phyloP scores from a whole-genome alignment of 2,888 invertebrate genomes.

The Oscheius sp. region DNA sequence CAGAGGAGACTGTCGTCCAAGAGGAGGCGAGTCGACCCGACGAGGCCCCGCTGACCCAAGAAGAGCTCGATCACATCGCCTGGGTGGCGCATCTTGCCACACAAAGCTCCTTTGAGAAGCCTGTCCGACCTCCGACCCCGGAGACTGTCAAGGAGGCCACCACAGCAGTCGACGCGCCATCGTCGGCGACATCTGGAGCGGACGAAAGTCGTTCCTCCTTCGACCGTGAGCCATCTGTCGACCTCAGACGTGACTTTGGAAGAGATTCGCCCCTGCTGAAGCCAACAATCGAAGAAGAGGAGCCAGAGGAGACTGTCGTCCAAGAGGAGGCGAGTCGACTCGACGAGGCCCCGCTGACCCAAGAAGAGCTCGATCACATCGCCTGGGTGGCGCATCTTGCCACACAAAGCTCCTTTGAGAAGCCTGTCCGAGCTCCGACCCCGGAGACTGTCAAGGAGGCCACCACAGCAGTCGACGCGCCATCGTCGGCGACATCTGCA shows the following conservation, averaged over 20 bases:
- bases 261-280: conserved; percentile 25
- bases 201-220: conserved; percentile 30
- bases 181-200: conserved; percentile 44
- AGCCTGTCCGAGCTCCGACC: neutral
- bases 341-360: conserved; percentile 28
- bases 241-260: neutral
- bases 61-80: conserved; percentile 58
- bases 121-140: neutral
- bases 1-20: neutral
- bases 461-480: neutral
- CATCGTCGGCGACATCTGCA: conserved; percentile 41
- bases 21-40: no score
- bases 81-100: conserved; percentile 45
- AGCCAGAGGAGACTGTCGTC: neutral
- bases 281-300: conserved; percentile 14
- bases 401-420: conserved; percentile 48
- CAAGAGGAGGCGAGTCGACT: neutral
- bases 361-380: conserved; percentile 55
- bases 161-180: neutral
- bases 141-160: neutral
- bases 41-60: conserved; percentile 32
- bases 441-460: neutral
- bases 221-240: conserved; percentile 22
- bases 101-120: conserved; percentile 47
- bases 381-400: conserved; percentile 48